Evolutionary conservation across 2,797 vertebrate genomes (phyloP), one percentile per base, ranked within the genome.

Genomic region (Menidia menidia): DNA sequence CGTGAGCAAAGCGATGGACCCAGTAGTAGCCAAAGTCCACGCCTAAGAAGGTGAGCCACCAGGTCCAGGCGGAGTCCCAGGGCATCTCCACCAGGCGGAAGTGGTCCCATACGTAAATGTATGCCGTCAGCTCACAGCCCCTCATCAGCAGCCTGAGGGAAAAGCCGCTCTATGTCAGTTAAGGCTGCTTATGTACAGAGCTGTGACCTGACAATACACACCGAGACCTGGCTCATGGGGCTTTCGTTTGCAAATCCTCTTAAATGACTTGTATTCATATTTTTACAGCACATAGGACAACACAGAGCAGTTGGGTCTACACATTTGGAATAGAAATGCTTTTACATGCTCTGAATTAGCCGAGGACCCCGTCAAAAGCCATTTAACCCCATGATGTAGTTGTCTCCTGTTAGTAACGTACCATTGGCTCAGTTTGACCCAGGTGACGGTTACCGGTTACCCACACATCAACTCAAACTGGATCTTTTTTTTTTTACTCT

Each of bases 21-120:
- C 95, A 98, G 84, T 98, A 98, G 83, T 97, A 99, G 73, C 89
- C 89, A 32, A 98, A 94, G 87, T 98, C 97, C 76, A 97, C 96
- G 41, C 95, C 96, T 62, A 99, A 68, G 58, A 98, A 95, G 0
- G 94, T 90, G 81, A 98, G 78, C 94, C 95, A 97, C 96, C 97
- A 99, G 0, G 96, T 98, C 96, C 96, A 98, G 16, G 93, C 84
- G 0, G 95, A 97, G 88, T 98, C 92, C 96, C 97, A 98, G 16
- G 95, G 96, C 61, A 98, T 92, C 83, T 93, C 92, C 60, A 95
- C 33, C 51, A 98, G 60, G 32, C 84, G 94, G 84, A 90, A 96
- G 71, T 93, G 94, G 63, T 96, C 92, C 97, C 97, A 99, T 60
- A 97, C 51, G 4, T 94, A 96, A 64, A 96, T 82, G 79, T 97